phyloP scores from a whole-genome alignment of 2,797 vertebrate genomes.

The Erithacus rubecula region DNA sequence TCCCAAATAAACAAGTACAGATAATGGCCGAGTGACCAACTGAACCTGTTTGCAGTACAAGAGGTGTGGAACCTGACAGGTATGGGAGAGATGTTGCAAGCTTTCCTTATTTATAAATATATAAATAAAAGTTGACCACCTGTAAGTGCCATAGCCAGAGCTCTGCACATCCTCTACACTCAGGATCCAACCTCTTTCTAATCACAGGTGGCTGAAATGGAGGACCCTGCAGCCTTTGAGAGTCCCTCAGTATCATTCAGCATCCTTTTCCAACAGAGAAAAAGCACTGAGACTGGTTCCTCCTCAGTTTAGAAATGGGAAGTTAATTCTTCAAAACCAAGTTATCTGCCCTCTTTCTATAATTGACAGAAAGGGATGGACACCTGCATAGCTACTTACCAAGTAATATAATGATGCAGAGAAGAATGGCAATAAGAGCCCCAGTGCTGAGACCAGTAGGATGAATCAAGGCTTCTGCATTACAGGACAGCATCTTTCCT shows the following conservation, averaged over 20 bases:
- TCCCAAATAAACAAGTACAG: not conserved
- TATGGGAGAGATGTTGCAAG: not conserved
- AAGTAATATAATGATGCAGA: constrained; percentile 92
- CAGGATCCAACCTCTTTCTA: not conserved
- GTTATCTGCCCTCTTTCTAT: not conserved
- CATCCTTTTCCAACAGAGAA: not conserved
- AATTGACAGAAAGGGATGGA: not conserved
- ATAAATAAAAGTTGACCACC: not conserved
- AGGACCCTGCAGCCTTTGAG: not conserved
- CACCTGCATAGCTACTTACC: constrained; percentile 78
- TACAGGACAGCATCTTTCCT: constrained; percentile 93
- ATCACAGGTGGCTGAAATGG: not conserved
- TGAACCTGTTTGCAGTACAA: not conserved
- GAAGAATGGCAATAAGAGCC: constrained; percentile 92
- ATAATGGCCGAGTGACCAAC: fast-evolving
- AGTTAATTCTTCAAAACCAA: not conserved
- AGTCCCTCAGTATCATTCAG: not conserved
- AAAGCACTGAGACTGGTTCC: not conserved
- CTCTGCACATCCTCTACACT: not conserved
- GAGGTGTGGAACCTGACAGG: not conserved
- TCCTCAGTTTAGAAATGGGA: not conserved
- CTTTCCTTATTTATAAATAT: not conserved
- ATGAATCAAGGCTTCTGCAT: constrained; percentile 88
- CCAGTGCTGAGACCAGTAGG: constrained; percentile 93
- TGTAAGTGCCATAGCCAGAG: not conserved